Evolutionary conservation across 35 echinoderm and acorn worm genomes (phyloP).

Genomic region (Lytechinus variegatus): DNA sequence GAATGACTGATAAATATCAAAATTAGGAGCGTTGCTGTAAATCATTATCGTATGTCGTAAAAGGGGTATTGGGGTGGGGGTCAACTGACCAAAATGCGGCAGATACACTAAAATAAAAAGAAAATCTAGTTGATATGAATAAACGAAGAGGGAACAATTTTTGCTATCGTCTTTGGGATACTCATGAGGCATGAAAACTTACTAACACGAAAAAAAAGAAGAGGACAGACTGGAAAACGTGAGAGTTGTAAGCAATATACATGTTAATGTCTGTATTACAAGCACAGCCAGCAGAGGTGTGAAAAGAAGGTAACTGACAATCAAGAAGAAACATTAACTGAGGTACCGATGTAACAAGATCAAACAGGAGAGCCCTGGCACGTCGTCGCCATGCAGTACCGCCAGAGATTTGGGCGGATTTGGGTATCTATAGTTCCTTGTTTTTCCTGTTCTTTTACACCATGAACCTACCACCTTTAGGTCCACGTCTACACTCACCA

Average conservation of each 20-base stretch:
- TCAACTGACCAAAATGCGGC: no score
- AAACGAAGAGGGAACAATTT: no score
- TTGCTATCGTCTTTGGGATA: not conserved
- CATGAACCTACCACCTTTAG: not conserved
- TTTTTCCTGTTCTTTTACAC: not conserved
- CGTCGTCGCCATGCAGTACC: not conserved
- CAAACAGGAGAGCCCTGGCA: not conserved
- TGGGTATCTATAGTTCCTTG: not conserved
- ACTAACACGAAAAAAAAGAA: not conserved
- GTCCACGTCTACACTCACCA: no score
- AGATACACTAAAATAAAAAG: no score
- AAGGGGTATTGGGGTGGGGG: not conserved
- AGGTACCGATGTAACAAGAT: not conserved
- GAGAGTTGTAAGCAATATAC: not conserved
- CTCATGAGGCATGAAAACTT: not conserved
- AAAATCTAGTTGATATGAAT: no score
- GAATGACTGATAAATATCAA: no score
- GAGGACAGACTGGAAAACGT: not conserved
- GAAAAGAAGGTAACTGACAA: not conserved
- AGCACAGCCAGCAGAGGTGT: not conserved
- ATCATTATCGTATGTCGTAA: not conserved
- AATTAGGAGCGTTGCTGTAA: not conserved
- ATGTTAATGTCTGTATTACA: not conserved
- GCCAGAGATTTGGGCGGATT: not conserved
- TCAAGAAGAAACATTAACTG: not conserved